Evolutionary conservation across 1,140 invertebrate genomes (phyloP).

Genomic region (Drosophila repletoides): DNA sequence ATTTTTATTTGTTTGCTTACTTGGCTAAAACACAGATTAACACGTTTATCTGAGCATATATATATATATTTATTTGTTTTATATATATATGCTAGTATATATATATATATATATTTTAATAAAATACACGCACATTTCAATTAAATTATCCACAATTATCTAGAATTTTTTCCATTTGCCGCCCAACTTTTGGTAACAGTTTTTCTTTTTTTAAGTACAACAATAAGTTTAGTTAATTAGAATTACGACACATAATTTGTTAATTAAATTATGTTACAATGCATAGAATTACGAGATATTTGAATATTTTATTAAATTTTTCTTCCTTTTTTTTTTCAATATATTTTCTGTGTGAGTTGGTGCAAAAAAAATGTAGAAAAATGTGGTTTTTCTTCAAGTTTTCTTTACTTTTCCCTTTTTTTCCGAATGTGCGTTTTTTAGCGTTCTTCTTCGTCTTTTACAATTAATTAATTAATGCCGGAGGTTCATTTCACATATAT

Average conservation of each 20-base stretch:
- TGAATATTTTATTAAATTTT: slow-evolving; percentile 9
- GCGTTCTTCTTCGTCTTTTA: slow-evolving; percentile 33
- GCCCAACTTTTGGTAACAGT: slow-evolving; percentile 28
- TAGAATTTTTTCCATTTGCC: slow-evolving; percentile 55
- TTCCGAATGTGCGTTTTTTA: slow-evolving; percentile 32
- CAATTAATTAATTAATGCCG: slow-evolving; percentile 66
- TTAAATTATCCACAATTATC: slow-evolving; percentile 70
- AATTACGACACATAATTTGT: slow-evolving; percentile 53
- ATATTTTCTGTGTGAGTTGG: slow-evolving; percentile 10
- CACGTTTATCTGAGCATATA: slow-evolving; percentile 63
- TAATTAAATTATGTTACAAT: slow-evolving; percentile 36
- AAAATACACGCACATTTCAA: slow-evolving; percentile 64
- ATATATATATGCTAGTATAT: slow-evolving; percentile 38
- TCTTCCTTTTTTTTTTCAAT: background rate
- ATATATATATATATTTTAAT: slow-evolving; percentile 13
- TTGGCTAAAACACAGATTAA: slow-evolving; percentile 80
- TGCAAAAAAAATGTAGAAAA: slow-evolving; percentile 52
- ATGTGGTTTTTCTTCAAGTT: slow-evolving; percentile 28
- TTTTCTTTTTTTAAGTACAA: slow-evolving; percentile 65
- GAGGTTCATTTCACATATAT: slow-evolving; percentile 74
- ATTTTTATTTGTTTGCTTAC: slow-evolving; percentile 58
- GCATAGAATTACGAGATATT: slow-evolving; percentile 16
- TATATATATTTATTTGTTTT: slow-evolving; percentile 19
- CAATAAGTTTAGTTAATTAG: slow-evolving; percentile 68
- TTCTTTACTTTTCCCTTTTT: too few relatives aligned